Conservation (phyloP, 2,888 invertebrate species). For the Melanargia galathea region DNA sequence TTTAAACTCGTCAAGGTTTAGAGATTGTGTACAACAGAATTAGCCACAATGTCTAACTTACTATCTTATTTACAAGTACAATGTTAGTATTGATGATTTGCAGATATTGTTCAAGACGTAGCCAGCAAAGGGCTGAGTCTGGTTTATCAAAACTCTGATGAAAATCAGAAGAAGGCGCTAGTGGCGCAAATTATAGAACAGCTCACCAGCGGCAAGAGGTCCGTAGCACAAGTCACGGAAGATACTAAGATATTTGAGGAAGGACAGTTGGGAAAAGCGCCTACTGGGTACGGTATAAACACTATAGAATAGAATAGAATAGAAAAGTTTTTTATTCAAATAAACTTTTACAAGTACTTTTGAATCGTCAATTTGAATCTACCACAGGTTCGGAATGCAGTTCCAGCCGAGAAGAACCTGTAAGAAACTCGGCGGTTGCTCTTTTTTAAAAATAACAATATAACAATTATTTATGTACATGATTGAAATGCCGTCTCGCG, state of each 20-base stretch:
- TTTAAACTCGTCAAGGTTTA: no score
- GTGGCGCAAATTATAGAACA: conserved; percentile 91
- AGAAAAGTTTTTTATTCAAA: no score
- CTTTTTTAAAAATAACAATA: no score
- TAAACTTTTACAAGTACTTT: no score
- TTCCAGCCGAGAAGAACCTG: no score
- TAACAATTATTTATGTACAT: no score
- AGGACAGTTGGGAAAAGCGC: conserved; percentile 92
- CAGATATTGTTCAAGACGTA: conserved; percentile 96
- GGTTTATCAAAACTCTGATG: conserved; percentile 91
- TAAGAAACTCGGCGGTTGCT: no score
- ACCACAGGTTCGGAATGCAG: no score
- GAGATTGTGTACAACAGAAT: no score
- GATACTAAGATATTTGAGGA: conserved; percentile 95
- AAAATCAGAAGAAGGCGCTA: conserved; percentile 86
- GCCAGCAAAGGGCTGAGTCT: conserved; percentile 95
- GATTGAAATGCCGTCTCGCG: no score
- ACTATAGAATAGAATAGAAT: no score
- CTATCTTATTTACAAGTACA: background rate
- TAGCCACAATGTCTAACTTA: background rate
- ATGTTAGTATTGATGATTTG: conserved; percentile 36
- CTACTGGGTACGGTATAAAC: conserved; percentile 88
- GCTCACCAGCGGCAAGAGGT: conserved; percentile 89
- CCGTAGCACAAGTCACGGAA: conserved; percentile 87
- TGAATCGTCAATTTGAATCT: no score